Evolutionary conservation across 2,113 vertebrate species (phyloP).

Genomic region (zebrafish (Danio rerio)): GRCz12tu NC_133189.1:8515501-8516000

Average conservation of each 20-base stretch:
- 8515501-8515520: no score
- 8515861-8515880: conserved; percentile 38
- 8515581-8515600: no score
- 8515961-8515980: not conserved
- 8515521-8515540: no score
- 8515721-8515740: no score
- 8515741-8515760: not conserved
- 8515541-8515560: no score
- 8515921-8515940: conserved; percentile 28
- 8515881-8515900: conserved; percentile 46
- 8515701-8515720: no score
- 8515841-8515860: conserved; percentile 43
- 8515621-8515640: no score
- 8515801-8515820: not conserved
- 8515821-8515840: conserved; percentile 6
- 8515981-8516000: conserved; percentile 1
- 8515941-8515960: conserved; percentile 17
- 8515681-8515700: no score
- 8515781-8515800: not conserved
- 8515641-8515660: no score
- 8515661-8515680: no score
- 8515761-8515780: not conserved
- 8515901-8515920: conserved; percentile 53
- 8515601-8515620: no score
- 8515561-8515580: no score